Base-by-base conservation (phyloP, 2,797 vertebrate genomes). In the Coregonus ussuriensis region DNA sequence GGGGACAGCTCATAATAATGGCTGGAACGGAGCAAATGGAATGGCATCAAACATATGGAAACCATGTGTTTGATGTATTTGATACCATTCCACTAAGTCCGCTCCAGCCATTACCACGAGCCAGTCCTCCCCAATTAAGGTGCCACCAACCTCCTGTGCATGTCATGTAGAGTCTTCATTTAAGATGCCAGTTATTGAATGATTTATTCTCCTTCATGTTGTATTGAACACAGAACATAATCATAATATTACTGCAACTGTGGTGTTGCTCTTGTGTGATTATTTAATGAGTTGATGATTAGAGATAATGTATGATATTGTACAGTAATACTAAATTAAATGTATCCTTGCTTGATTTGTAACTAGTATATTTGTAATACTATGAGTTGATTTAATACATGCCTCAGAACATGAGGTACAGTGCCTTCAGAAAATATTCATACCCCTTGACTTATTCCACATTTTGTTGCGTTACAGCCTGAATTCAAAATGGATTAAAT, bases 261-360 rank as follows among this genome's bases (percentile, higher is more conserved):
- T 52, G 70, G 72, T 76, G 47, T 76, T 74, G 70, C 15, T 79
- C 35, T 77, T 66, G 3, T 73, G 33, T 54, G n/a, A 75, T 21
- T 78, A 54, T 85, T 77, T 74, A 71, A 25, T 25, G 9, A 29
- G 7, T 7, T 21, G 51, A 69, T 68, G 6, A 70, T 7, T 37
- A 71, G 25, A 81, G 41, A 25, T 74, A 72, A 88, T 75, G 31
- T 75, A 70, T 72, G 33, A 77, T 72, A 54, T 70, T 85, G 75
- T 83, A 75, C 33, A 75, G 14, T 74, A 29, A 53, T 14, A 75
- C 31, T 63, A 75, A 86, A 86, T 87, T 87, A 89, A 89, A 65
- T 77, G 78, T 47, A 80, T 73, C n/a, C 59, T 59, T n/a, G 54
- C 16, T 54, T 72, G 18, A 74, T 75, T 67, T 71, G 16, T 68